Evolutionary conservation across 2,797 vertebrate species (phyloP).

Genomic region (Chloroceryle inda): DNA sequence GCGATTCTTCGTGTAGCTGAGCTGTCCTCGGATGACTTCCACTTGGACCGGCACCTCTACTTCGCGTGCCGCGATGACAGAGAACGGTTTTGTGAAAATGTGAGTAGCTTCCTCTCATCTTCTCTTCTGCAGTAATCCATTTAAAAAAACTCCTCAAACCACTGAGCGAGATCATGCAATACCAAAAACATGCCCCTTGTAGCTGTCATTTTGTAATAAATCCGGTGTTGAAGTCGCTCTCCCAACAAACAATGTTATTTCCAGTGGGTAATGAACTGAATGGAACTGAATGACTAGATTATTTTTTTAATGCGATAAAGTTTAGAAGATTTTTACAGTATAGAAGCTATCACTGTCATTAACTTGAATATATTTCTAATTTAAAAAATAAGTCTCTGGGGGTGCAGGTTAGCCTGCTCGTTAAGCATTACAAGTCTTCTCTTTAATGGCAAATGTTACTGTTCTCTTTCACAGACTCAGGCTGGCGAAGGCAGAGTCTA

Average conservation of each 20-base stretch:
- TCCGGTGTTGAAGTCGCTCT: background rate
- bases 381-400: background rate
- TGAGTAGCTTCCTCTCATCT: conserved; percentile 74
- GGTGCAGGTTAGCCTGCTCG: background rate
- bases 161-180: accelerated
- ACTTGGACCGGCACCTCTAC: conserved; percentile 94
- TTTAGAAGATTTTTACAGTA: background rate
- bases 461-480: conserved; percentile 84
- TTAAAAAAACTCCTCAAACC: background rate
- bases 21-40: conserved; percentile 95
- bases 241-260: background rate
- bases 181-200: background rate
- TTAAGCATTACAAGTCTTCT: background rate
- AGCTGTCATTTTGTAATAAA: background rate
- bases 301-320: background rate
- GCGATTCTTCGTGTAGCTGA: conserved; percentile 95
- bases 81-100: conserved; percentile 94
- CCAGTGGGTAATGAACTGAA: background rate
- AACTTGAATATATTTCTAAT: background rate
- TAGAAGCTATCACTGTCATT: background rate
- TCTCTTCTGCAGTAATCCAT: background rate
- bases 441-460: background rate
- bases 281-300: background rate
- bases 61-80: conserved; percentile 95
- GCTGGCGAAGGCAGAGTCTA: conserved; percentile 97